Conservation (phyloP, 1,140 invertebrate genomes). For the Lasaia peninsularis region DNA sequence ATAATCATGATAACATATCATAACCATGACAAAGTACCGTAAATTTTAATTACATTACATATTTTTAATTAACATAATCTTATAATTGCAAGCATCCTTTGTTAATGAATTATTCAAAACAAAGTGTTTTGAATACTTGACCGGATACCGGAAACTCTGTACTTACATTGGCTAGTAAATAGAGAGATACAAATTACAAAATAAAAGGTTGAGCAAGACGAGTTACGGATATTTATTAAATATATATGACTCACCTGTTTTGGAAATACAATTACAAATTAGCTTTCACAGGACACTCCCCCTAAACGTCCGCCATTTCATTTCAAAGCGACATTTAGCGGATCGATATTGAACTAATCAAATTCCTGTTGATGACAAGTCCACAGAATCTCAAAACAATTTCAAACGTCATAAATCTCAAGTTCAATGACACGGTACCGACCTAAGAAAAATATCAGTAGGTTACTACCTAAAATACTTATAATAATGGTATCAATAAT, state of each 20-base stretch:
- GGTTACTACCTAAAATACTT: background rate
- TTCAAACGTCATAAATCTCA: conserved; percentile 1
- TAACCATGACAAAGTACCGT: conserved; percentile 5
- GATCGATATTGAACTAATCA: conserved; percentile 59
- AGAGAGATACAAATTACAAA: too few relatives aligned
- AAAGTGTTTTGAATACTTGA: conserved; percentile 71
- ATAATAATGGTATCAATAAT: too few relatives aligned
- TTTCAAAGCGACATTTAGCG: conserved; percentile 59
- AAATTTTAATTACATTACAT: background rate
- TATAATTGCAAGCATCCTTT: conserved; percentile 5
- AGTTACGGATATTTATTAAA: conserved; percentile 12
- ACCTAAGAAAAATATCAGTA: conserved; percentile 30
- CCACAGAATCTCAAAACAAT: conserved; percentile 15
- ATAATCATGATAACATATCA: background rate
- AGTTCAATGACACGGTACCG: conserved; percentile 3
- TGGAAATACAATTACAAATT: conserved; percentile 51
- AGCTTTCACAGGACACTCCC: conserved; percentile 66
- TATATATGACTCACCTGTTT: conserved; percentile 47
- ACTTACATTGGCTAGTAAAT: too few relatives aligned
- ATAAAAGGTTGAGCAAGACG: background rate
- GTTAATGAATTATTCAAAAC: conserved; percentile 37
- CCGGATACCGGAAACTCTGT: conserved; percentile 58
- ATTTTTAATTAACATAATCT: background rate
- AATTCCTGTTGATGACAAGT: conserved; percentile 34
- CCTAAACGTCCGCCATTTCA: conserved; percentile 75